A percentile compares a stretch with the other conserved stretches of the same genome.
Evolutionary conservation across 92 coral and sea anemone species (phyloP).

Genomic region (Heliopora coerulea): DNA sequence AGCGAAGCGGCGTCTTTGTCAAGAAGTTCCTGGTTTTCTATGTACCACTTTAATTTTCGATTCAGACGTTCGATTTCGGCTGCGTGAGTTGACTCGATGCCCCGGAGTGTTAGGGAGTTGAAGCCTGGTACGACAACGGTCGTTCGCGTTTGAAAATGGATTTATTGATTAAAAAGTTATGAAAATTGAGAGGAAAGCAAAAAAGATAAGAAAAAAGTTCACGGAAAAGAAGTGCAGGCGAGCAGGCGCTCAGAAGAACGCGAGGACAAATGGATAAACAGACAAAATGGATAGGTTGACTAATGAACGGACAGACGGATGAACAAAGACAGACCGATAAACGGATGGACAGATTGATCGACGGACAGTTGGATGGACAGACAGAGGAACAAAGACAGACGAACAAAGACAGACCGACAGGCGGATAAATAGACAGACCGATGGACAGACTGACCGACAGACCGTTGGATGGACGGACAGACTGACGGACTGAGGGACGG

Average conservation of each 20-base stretch:
- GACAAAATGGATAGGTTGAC: too few species aligned
- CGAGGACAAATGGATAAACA: too few species aligned
- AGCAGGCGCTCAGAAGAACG: too few species aligned
- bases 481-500: background rate
- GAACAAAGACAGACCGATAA: background rate
- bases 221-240: too few species aligned
- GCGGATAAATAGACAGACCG: too few species aligned
- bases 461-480: background rate
- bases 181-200: too few species aligned
- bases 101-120: constrained; percentile 41
- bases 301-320: too few species aligned
- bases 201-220: too few species aligned
- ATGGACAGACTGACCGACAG: background rate
- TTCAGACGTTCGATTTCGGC: constrained; percentile 77
- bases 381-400: background rate
- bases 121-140: constrained; percentile 15
- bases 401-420: background rate
- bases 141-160: too few species aligned
- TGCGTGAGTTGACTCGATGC: constrained; percentile 64
- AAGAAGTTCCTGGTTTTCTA: constrained; percentile 88
- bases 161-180: background rate
- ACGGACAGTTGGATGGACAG: background rate
- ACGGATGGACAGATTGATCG: background rate
- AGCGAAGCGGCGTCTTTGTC: constrained; percentile 76
- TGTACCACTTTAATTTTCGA: constrained; percentile 94